phyloP scores from a whole-genome alignment of 1,140 invertebrate species.

The Prorops nasuta region DNA sequence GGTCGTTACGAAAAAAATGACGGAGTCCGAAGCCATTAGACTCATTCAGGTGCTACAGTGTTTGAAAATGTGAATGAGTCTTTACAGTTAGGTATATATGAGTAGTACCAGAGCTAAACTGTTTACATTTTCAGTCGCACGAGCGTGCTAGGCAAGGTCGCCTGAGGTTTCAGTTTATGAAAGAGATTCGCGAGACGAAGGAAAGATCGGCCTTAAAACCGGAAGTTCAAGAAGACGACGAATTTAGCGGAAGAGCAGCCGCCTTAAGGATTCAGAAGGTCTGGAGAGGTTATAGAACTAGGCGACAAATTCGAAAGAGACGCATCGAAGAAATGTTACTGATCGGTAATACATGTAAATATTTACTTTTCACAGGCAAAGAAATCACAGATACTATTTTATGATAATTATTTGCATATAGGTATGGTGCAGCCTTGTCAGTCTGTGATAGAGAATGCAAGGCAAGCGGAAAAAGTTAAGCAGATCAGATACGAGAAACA shows the following conservation, averaged over 20 bases:
- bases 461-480: conserved; percentile 55
- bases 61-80: neutral
- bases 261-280: conserved; percentile 79
- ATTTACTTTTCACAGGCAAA: too few species aligned
- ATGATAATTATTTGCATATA: too few species aligned
- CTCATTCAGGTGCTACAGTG: conserved; percentile 67
- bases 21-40: conserved; percentile 78
- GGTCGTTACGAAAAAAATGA: conserved; percentile 60
- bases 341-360: conserved; percentile 61
- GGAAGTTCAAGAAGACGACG: conserved; percentile 55
- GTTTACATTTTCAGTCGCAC: conserved; percentile 63
- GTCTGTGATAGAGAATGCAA: conserved; percentile 36
- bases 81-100: too few species aligned
- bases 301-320: conserved; percentile 66
- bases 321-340: conserved; percentile 83
- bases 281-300: conserved; percentile 77
- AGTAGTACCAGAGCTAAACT: too few species aligned
- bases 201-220: conserved; percentile 64
- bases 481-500: conserved; percentile 64
- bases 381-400: too few species aligned
- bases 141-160: conserved; percentile 88
- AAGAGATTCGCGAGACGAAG: conserved; percentile 78
- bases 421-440: conserved; percentile 54
- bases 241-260: conserved; percentile 59
- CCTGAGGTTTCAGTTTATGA: conserved; percentile 84